Base-by-base conservation (phyloP, 2,888 invertebrate genomes). In the Rhagium mordax region DNA sequence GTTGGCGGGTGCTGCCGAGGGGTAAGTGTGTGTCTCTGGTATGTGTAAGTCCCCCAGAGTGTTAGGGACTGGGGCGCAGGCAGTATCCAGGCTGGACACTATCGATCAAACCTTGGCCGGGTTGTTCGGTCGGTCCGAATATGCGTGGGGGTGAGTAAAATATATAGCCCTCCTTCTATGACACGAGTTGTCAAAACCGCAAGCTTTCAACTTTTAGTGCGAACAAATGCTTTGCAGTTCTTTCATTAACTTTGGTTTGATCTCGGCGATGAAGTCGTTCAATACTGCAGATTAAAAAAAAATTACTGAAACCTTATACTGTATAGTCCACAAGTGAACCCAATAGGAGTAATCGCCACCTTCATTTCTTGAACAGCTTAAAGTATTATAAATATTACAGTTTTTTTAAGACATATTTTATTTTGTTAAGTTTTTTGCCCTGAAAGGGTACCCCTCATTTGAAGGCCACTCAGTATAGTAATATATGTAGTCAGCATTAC, bases 31-130 rank as follows among this genome's bases (percentile, higher is more conserved):
- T 73, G 70, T 73, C 72, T 72, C 68, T 70, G 75, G 73, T 69
- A 71, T 73, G 71, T 75, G 79, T 75, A 77, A 72, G 75, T 10
- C 53, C 27, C 53, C 53, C 60, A 6, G 24, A 24, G 21, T 18
- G 49, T 60, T 51, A 48, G 49, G 69, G 60, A 13, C 57, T 20
- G 60, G 49, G 49, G 69, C 69, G 61, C 69, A 65, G 55, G 84
- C 84, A 84, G 83, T 84, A 82, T 83, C 83, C 84, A 83, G 83
- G 85, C 85, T 85, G 85, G 84, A 84, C 85, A 85, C 84, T 85
- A 85, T 85, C 86, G 88, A 87, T 88, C 89, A 86, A 86, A 85
- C 85, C 84, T 82, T 83, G 84, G 84, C 84, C 84, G 83, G 83
- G 83, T 76, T 71, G 79, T 72, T 77, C 79, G 57, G 33, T 55